Base-by-base conservation (phyloP, 2,888 invertebrate species). In the Blastobasis adustella region DNA sequence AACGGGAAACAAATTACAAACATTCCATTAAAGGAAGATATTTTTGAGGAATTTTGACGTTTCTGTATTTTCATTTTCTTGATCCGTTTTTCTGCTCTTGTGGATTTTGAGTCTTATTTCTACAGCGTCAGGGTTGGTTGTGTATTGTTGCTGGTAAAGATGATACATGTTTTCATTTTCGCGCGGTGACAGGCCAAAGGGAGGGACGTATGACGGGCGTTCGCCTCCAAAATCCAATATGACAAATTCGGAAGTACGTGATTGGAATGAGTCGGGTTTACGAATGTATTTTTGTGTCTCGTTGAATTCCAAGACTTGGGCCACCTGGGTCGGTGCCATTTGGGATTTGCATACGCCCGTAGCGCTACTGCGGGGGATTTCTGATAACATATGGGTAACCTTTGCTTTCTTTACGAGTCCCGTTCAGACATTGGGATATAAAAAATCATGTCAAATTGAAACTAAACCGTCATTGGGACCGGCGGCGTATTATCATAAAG, bases 181-280 rank as follows among this genome's bases (percentile, higher is more conserved):
- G 65, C 80, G 70, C 69, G 67, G 68, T 84, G 87, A 85, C 85
- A 87, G 78, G 74, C n/a, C 71, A 53, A 56, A 54, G 57, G 67
- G 75, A 79, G 74, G 70, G 76, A 78, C 73, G 81, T 79, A 80
- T 85, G 84, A 82, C 72, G 78, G 80, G 79, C 74, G 71, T 65
- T 69, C 71, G 73, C 79, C 69, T 78, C 71, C 76, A 79, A 86
- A 87, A 87, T 88, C 87, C 87, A 88, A 88, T 88, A 88, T 88
- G 87, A 87, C 87, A 88, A 88, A 87, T 88, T 88, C 82, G 81
- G 79, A 75, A 78, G 76, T 79, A 87, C 87, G 87, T 88, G 87
- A 85, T 84, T 82, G 80, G 87, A 87, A 87, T 88, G 78, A 79
- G 71, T 74, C 73, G 62, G 70, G 73, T 67, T 68, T 57, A 54